These are phyloP conservation scores for Idaea dimidiata DNA, from an alignment of 2,888 invertebrate genomes.

Conservation along the genomic window DNA sequence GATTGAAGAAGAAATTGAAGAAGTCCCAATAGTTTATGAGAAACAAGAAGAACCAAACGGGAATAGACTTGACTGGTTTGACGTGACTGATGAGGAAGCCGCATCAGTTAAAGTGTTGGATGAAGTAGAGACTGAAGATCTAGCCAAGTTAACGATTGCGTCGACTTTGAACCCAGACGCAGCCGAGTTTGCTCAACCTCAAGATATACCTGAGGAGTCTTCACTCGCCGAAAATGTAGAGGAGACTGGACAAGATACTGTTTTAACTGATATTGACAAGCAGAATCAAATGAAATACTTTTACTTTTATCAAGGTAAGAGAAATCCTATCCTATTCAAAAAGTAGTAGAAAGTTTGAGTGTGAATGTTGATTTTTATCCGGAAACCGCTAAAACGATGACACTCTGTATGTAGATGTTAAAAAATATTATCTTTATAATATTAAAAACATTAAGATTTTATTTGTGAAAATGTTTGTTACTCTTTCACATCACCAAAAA, in stretches of 20 bases:
- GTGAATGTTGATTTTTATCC: too few species aligned
- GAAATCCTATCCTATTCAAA: not conserved
- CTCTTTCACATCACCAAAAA: too few species aligned
- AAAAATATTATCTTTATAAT: too few species aligned
- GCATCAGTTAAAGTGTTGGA: conserved; percentile 52
- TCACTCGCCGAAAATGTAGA: conserved; percentile 46
- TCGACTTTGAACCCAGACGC: conserved; percentile 64
- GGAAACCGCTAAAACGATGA: too few species aligned
- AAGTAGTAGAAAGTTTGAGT: too few species aligned
- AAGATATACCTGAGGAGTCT: conserved; percentile 51
- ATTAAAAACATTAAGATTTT: too few species aligned
- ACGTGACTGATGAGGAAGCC: conserved; percentile 62
- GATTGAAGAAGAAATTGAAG: conserved; percentile 34
- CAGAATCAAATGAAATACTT: conserved; percentile 81
- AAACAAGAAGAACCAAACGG: conserved; percentile 53
- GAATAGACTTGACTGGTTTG: conserved; percentile 70
- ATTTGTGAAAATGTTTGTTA: too few species aligned
- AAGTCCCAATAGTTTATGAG: conserved; percentile 50
- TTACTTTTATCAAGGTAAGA: conserved; percentile 91
- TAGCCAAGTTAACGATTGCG: conserved; percentile 45
- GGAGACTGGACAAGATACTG: conserved; percentile 35
- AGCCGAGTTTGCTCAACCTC: conserved; percentile 47
- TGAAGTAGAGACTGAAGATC: conserved; percentile 44
- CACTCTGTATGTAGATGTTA: too few species aligned
- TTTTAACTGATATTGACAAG: conserved; percentile 58